Base-by-base conservation (phyloP, 1,140 invertebrate species). In the Venustaconcha ellipsiformis region DNA sequence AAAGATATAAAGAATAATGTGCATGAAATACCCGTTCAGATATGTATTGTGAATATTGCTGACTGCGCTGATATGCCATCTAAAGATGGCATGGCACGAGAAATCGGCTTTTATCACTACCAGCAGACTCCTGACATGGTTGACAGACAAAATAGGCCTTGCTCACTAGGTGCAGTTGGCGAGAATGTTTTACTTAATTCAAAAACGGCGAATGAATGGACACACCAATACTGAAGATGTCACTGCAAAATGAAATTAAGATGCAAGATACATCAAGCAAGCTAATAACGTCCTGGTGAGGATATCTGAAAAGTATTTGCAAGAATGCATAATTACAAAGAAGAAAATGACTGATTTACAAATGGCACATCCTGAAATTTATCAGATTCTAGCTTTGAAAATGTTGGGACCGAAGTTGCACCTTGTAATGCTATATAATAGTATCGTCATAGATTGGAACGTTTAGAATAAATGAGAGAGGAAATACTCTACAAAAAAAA, bases 141-240 rank as follows among this genome's bases (percentile, higher is more conserved):
- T 30, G 26, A 30, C 26, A 30, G 26, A 30, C 26, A 1, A 30
- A 30, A 30, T 30, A 30, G 2, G 0, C 30, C 57, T 48, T 67
- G 18, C 18, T 56, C 14, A 56, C 37, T 67, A 67, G 20, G 57
- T 37, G 20, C 18, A 56, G 55, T 20, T 56, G 66, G 57, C 2
- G 37, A 55, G 18, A 56, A 55, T 67, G 17, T 67, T 37, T 56
- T 56, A 23, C 55, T 17, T n/a, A 13, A 56, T 17, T 55, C 20
- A 67, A 67, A 67, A 18, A 48, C 57, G 55, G 14, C 3, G 30
- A 67, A 56, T 67, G 66, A 56, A 67, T 56, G 37, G 55, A 56
- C 18, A 67, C 66, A 15, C 17, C 15, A 30, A 14, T 8, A 20
- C 30, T 37, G 8, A 11, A 66, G 14, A 14, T 64, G 55, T 66